These are phyloP conservation scores for Reinhardtius hippoglossoides DNA, from an alignment of 2,113 vertebrate genomes.

Conservation along the genomic window DNA sequence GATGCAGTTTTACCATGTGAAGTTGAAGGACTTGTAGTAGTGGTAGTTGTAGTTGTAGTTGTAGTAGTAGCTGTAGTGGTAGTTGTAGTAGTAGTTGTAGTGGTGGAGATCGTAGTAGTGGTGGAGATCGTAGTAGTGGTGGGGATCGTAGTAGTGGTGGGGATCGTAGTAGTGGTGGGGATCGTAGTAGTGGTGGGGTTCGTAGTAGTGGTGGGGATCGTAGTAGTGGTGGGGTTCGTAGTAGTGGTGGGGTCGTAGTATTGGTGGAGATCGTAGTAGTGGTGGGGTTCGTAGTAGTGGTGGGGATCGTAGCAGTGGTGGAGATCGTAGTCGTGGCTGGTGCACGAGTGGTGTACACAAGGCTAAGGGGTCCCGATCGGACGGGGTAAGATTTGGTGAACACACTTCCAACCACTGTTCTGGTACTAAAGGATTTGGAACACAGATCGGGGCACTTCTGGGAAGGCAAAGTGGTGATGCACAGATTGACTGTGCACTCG, in stretches of 20 bases:
- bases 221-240: no score
- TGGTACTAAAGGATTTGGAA: fast-evolving
- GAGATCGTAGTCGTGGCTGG: neutral
- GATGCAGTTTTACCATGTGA: slow-evolving; percentile 57
- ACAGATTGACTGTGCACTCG: slow-evolving; percentile 71
- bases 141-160: no score
- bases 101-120: no score
- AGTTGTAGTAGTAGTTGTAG: neutral
- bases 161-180: no score
- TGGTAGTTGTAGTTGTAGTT: neutral
- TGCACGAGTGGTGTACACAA: slow-evolving; percentile 31
- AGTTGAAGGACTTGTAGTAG: neutral
- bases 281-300: no score
- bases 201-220: no score
- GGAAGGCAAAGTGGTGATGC: slow-evolving; percentile 63
- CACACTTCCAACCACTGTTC: slow-evolving; percentile 2
- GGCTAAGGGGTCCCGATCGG: slow-evolving; percentile 58
- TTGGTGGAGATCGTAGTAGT: neutral
- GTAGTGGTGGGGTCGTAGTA: neutral
- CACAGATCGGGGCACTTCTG: slow-evolving; percentile 67
- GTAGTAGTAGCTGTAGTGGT: no score
- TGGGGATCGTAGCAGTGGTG: no score
- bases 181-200: no score
- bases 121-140: no score
- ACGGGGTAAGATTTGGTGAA: slow-evolving; percentile 52